Base-by-base conservation (phyloP, 2,888 invertebrate genomes). In the Smittia sp. region DNA sequence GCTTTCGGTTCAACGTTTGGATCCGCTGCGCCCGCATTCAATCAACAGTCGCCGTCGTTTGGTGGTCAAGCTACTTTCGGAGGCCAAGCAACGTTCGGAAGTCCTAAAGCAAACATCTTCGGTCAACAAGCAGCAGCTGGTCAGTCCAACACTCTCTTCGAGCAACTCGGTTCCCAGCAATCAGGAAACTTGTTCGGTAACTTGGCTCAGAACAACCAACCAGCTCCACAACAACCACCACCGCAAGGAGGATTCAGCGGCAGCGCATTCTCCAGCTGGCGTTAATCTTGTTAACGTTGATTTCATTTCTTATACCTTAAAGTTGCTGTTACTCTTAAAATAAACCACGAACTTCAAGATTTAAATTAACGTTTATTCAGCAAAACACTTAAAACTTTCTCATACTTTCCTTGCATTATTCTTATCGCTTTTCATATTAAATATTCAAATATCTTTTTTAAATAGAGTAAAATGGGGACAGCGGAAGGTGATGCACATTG, bases 161-260 rank as follows among this genome's bases (percentile, higher is more conserved):
- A 82, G 66, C 78, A 80, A 0, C 75, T 82, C 27, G 82, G 82
- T 1, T 78, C 81, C 1, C 78, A 80, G 1, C 76, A 79, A 1
- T 7, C 13, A 9, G 79, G 80, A 0, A 75, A 81, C 13, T 80
- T 82, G 0, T 83, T 83, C 76, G 82, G 82, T 0, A 82, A 82
- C 76, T 77, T 82, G 67, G 82, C 82, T 3, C 81, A 82, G 67
- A 79, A 78, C 38, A 78, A 80, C 1, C 80, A 78, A 73, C 79
- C 78, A 38, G 80, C 78, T 72, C 79, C 79, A 75, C 76, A 78
- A 15, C 79, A 79, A 39, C 72, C 32, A 6, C 58, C 62, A 0
- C 70, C 52, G 1, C 81, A 82, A 68, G 78, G 81, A 1, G 76
- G 79, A n/a, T 83, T 81, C 76, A 15, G 41, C 13, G 82, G 82